Base-by-base conservation (phyloP, 2,888 invertebrate species). In the Cephus pulcher region DNA sequence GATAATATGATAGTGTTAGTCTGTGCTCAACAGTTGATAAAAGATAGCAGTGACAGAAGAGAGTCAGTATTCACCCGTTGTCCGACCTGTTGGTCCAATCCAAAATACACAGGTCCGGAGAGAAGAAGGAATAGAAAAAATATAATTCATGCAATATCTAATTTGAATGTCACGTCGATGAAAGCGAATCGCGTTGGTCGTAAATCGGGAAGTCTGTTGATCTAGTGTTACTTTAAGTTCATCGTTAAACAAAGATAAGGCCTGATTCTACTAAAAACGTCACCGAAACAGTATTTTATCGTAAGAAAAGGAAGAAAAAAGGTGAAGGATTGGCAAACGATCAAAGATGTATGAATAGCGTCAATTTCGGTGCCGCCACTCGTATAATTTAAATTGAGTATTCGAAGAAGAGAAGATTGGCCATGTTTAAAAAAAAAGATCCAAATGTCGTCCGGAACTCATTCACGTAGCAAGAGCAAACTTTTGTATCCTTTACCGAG, bases 1-100 rank as follows among this genome's bases (percentile, higher is more conserved):
- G 86, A 87, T 86, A 85, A 88, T 86, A 89, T 85, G 87, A 88
- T 86, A 85, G 90, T 90, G 90, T 88, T 89, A 88, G 89, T 88
- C 84, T 84, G 87, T 85, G 87, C 87, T 89, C 87, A 89, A 88
- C 90, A 86, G 89, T 89, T 90, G 90, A 91, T 91, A 91, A 91
- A 91, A 91, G 91, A 91, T 91, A 89, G 90, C 89, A 85, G 87
- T 89, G 86, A 85, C 86, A 87, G 86, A 87, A 87, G 86, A 87
- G 84, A 85, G 86, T 84, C 90, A 91, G 91, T 91, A 84, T 80
- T 86, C 84, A 82, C 83, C 87, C 86, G 87, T 82, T 86, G 83
- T 85, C 80, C 85, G 88, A 86, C 82, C 88, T 83, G 88, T 85
- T 84, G 86, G 82, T 76, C 80, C 80, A 74, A 81, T 77, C 82